Evolutionary conservation across 2,888 invertebrate genomes (phyloP).

Genomic region (Drosophila colorata): DNA sequence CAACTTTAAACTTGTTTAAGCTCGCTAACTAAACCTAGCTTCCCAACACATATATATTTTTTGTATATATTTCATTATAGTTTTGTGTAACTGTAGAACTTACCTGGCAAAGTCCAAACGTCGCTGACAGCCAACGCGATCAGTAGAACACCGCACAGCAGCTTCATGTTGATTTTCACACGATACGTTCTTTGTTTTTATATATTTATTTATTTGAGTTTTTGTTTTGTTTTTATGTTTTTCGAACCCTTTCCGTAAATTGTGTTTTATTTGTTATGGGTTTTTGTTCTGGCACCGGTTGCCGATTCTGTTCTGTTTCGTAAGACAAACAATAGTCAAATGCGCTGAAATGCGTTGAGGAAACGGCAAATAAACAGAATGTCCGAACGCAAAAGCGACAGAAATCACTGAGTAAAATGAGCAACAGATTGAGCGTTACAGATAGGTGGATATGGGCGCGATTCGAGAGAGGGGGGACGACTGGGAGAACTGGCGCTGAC

Average conservation of each 20-base stretch:
- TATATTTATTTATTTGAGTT: slow-evolving; percentile 18
- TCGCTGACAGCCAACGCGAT: slow-evolving; percentile 79
- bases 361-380: slow-evolving; percentile 71
- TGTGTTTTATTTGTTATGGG: slow-evolving; percentile 22
- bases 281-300: slow-evolving; percentile 41
- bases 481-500: slow-evolving; percentile 1
- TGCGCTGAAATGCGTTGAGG: slow-evolving; percentile 76
- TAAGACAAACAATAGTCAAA: slow-evolving; percentile 77
- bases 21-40: background rate
- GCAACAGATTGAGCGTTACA: slow-evolving; percentile 45
- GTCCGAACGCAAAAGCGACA: slow-evolving; percentile 21
- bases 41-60: background rate
- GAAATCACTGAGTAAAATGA: slow-evolving; percentile 51
- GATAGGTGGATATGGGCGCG: slow-evolving; percentile 2
- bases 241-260: slow-evolving; percentile 23
- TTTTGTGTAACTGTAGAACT: slow-evolving; percentile 54
- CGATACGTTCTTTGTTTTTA: slow-evolving; percentile 11
- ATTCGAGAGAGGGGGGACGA: background rate
- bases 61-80: background rate
- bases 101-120: slow-evolving; percentile 83
- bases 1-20: slow-evolving; percentile 23
- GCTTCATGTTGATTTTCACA: slow-evolving; percentile 77
- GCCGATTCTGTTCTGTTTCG: slow-evolving; percentile 60
- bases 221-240: slow-evolving; percentile 15
- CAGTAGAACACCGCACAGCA: slow-evolving; percentile 75